Base-by-base conservation (phyloP, 2,888 invertebrate species). In the Rapana venosa region DNA sequence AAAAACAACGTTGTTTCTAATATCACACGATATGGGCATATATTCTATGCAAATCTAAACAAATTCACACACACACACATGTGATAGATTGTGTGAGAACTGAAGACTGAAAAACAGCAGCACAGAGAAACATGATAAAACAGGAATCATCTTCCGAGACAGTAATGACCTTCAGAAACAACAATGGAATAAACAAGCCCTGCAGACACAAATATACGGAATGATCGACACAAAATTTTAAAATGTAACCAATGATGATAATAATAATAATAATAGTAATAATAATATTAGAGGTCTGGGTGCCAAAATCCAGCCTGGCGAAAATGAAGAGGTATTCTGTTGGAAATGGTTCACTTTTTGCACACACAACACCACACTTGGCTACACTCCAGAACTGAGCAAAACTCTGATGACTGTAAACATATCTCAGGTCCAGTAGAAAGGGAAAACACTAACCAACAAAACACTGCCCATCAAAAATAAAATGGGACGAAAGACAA, bases 241-340 rank as follows among this genome's bases (percentile, higher is more conserved):
- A 1, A 61, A 61, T 47, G 47, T 47, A 47, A 47, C 47, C 47
- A 47, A n/a, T 47, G 47, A 47, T 8, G 47, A 47, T 47, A 47
- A 47, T 47, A 47, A 47, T 47, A n/a, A n/a, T n/a, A n/a, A n/a
- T 47, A 47, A 47, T 47, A 47, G 47, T 2, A 61, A 61, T 20
- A 15, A 58, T 13, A 61, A 61, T 15, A 79, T 32, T 47, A 83
- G 36, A 83, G 81, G 26, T 36, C 81, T 83, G 81, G 47, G 22
- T 11, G 36, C 0, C 81, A 83, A 83, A 83, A 30, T 79, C 20
- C 8, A 22, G 47, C 81, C 36, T 20, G 36, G 30, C 8, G 30
- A 83, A 79, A 83, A 83, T 83, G 22, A 83, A 83, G 81, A 83
- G 81, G 81, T 83, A 83, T 83, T 83, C 36, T 0, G 81, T 83